Evolutionary conservation across 2,797 vertebrate species (phyloP).

Genomic region (Phrynocephalus forsythii): DNA sequence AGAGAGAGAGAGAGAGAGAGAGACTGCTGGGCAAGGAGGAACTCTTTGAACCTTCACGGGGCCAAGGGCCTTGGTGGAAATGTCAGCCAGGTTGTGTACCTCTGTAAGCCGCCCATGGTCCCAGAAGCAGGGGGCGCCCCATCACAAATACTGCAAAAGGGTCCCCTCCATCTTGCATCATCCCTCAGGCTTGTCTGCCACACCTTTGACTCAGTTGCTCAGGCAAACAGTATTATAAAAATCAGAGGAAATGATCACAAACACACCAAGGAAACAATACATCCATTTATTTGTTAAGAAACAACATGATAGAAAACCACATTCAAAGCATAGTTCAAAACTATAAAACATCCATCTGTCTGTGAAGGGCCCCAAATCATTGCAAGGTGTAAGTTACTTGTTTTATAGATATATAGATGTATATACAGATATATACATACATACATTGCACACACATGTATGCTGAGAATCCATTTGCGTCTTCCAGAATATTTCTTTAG

Average conservation of each 20-base stretch:
- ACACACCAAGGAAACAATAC: conserved; percentile 27
- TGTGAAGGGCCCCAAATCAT: conserved; percentile 7
- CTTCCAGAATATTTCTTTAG: conserved; percentile 9
- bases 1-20: too few relatives aligned
- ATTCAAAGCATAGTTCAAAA: conserved; percentile 35
- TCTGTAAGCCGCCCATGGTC: too few relatives aligned
- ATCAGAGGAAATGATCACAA: conserved; percentile 24
- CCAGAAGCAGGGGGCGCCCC: too few relatives aligned
- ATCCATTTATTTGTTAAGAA: conserved; percentile 48
- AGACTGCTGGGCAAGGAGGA: too few relatives aligned
- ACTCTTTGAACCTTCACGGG: too few relatives aligned
- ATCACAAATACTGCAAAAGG: too few relatives aligned
- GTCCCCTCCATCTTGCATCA: too few relatives aligned
- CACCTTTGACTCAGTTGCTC: not conserved
- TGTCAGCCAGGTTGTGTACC: not conserved
- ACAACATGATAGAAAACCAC: conserved; percentile 32
- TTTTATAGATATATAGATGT: not conserved
- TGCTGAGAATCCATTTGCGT: not conserved
- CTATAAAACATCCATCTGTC: conserved; percentile 37
- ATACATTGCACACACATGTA: conserved; percentile 1
- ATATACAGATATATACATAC: not conserved
- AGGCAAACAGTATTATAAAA: not conserved
- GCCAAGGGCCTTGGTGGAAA: not conserved
- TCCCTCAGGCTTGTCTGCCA: not conserved
- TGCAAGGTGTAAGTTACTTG: conserved; percentile 15